Evolutionary conservation across 2,113 vertebrate species (phyloP), one percentile per base, ranked within the genome.

Genomic region (Thunnus thynnus): DNA sequence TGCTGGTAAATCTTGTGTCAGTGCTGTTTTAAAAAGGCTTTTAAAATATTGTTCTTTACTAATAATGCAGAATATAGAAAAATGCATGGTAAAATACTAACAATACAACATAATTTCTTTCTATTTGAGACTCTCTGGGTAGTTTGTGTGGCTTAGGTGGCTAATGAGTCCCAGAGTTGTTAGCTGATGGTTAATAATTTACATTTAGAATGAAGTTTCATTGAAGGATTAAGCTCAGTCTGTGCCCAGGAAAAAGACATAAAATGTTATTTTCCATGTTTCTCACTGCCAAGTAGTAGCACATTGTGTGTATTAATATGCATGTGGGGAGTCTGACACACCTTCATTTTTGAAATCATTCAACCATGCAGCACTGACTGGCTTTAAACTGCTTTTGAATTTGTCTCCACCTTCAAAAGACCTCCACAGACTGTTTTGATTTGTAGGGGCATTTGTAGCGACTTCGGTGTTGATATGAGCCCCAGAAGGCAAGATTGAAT

Each of bases 231-330:
- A 16, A 63, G 17, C 61, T 82, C 47, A 25, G 2, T 56, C 32
- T 62, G 32, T 46, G 10, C 25, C 22, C 44, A 0, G 4, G 44
- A 58, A 85, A 65, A 51, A 22, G 36, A 48, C 25, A 32, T 20
- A 13, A 46, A 18, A 18, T 41, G 58, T 70, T 61, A 6, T 79
- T 65, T 80, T 69, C 7, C 72, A 20, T 61, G 46, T 66, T 36
- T 72, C 30, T 46, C 13, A 46, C 62, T 51, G 36, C 58, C 58
- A 36, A 30, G 47, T 58, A 58, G 66, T 64, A 77, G 74, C 48
- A 58, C 63, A 17, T 62, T 78, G 51, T 64, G 32, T 70, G 41
- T 56, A 64, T 90, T 76, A 85, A 89, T 90, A 87, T 90, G 81
- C 85, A 91, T 80, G 61, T 54, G 3, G 63, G 51, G 44, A 81